A percentile compares a stretch with the other conserved stretches of the same genome.
phyloP scores from a whole-genome alignment of 1,140 invertebrate species.

The Calliphora vicina region DNA sequence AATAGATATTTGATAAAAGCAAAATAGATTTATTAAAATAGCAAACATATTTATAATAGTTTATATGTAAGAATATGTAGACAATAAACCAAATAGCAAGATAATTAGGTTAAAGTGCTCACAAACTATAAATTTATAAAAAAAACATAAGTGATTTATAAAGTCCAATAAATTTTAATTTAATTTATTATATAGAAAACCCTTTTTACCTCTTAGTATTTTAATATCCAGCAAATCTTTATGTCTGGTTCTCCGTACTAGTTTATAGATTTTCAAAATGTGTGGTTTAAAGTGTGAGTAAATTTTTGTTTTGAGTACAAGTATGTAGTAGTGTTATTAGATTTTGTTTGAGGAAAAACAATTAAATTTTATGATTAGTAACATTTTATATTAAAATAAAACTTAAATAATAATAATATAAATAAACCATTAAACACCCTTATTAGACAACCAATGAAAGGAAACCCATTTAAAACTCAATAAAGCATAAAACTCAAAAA shows the following conservation, averaged over 20 bases:
- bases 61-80: too few relatives aligned
- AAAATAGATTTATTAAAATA: too few relatives aligned
- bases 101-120: too few relatives aligned
- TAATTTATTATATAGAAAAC: neutral
- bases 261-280: too few relatives aligned
- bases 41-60: too few relatives aligned
- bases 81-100: too few relatives aligned
- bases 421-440: neutral
- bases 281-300: too few relatives aligned
- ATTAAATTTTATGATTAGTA: conserved; percentile 28
- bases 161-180: neutral
- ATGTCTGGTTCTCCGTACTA: conserved; percentile 63
- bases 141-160: too few relatives aligned
- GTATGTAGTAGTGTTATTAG: conserved; percentile 10
- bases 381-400: conserved; percentile 6
- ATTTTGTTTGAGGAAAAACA: neutral
- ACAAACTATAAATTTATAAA: too few relatives aligned
- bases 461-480: neutral
- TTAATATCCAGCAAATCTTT: conserved; percentile 64
- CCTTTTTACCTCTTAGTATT: conserved; percentile 61
- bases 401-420: conserved; percentile 13
- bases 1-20: too few relatives aligned
- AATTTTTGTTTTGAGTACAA: conserved; percentile 36
- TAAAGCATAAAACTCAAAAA: neutral
- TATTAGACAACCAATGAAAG: neutral